phyloP scores from a whole-genome alignment of 2,797 vertebrate species.

The Acanthopagrus latus region DNA sequence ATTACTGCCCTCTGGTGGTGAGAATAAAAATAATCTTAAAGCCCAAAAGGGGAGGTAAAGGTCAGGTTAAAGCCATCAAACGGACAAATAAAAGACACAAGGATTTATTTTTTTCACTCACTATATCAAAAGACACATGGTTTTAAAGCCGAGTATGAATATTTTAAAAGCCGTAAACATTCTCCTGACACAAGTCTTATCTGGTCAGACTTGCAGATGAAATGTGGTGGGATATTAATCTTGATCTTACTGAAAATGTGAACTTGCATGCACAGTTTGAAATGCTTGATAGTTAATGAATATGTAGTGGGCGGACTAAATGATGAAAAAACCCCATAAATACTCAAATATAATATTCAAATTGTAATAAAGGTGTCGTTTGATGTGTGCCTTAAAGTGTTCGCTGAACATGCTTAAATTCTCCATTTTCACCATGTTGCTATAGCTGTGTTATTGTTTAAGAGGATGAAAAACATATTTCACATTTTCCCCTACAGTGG shows the following conservation, averaged over 20 bases:
- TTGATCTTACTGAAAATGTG: background rate
- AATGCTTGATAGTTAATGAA: background rate
- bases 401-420: background rate
- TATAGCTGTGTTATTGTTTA: background rate
- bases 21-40: background rate
- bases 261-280: background rate
- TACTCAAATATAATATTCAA: too few species aligned
- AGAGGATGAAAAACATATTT: background rate
- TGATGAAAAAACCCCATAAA: background rate
- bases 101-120: background rate
- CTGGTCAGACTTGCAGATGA: background rate
- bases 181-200: background rate
- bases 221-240: background rate
- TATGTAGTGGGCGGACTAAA: background rate
- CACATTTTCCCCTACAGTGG: background rate
- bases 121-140: background rate
- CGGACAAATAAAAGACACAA: background rate
- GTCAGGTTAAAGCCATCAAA: background rate
- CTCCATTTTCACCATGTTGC: too few species aligned
- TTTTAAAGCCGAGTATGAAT: background rate
- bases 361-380: background rate
- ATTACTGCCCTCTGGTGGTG: conserved; percentile 60
- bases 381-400: background rate
- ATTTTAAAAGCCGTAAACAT: conserved; percentile 29
- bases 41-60: background rate